A percentile compares a stretch with the other conserved stretches of the same genome.
These are phyloP conservation scores for Andricus curvator DNA, from an alignment of 2,888 invertebrate species.

Conservation along the genomic window DNA sequence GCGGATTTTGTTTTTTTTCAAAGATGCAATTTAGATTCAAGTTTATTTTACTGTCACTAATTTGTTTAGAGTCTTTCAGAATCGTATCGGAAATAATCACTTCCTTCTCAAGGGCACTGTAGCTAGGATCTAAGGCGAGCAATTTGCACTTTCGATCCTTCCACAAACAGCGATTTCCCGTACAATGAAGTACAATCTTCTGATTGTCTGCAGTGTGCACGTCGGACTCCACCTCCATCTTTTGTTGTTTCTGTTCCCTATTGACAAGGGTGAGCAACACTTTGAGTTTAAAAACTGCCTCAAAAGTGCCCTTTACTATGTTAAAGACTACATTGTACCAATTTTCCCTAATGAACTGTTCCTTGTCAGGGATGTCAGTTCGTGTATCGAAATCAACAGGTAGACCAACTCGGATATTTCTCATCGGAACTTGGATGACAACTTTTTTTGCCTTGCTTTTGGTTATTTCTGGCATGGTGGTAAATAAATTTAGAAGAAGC, in stretches of 20 bases:
- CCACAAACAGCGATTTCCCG: conserved; percentile 73
- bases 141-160: conserved; percentile 65
- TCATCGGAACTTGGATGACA: conserved; percentile 57
- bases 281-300: conserved; percentile 71
- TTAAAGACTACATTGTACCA: conserved; percentile 71
- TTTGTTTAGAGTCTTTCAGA: conserved; percentile 40
- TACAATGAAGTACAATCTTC: conserved; percentile 67
- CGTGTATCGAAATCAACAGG: conserved; percentile 53
- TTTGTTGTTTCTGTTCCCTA: conserved; percentile 70
- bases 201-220: conserved; percentile 71
- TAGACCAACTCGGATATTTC: conserved; percentile 57
- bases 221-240: conserved; percentile 71
- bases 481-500: conserved; percentile 63
- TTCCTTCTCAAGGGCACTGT: conserved; percentile 73
- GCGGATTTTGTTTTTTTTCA: conserved; percentile 64
- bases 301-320: conserved; percentile 70
- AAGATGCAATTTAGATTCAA: conserved; percentile 71
- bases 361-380: conserved; percentile 57
- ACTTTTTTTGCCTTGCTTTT: conserved; percentile 48
- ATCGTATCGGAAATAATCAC: conserved; percentile 71
- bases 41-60: conserved; percentile 59
- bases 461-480: conserved; percentile 42
- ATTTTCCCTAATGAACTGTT: conserved; percentile 55
- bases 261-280: conserved; percentile 59
- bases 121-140: conserved; percentile 57